These are phyloP conservation scores for Zoanthus sociatus DNA, from an alignment of 92 coral and sea anemone genomes.

Conservation along the genomic window DNA sequence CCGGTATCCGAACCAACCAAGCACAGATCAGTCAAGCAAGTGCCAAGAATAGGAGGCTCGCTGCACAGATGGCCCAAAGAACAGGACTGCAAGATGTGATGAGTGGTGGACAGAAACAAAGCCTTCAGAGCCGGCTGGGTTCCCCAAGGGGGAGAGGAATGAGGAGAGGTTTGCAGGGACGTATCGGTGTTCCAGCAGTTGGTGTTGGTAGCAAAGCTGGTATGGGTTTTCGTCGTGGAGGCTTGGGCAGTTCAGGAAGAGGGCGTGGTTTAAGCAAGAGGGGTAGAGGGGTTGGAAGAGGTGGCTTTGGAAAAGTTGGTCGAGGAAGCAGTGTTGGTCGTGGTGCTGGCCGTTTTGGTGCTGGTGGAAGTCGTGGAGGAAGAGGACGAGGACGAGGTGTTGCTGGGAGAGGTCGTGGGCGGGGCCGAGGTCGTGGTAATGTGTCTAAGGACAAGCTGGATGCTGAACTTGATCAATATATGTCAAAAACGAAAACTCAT, in stretches of 20 bases:
- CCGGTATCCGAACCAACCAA: slow-evolving; percentile 84
- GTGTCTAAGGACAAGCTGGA: slow-evolving; percentile 84
- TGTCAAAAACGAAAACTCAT: slow-evolving; percentile 94
- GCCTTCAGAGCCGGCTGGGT: slow-evolving; percentile 74
- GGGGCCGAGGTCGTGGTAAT: slow-evolving; percentile 57
- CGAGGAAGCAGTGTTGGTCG: slow-evolving; percentile 60
- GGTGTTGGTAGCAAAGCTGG: slow-evolving; percentile 50
- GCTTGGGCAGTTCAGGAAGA: slow-evolving; percentile 34
- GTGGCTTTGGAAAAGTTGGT: slow-evolving; percentile 63
- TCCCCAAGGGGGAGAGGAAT: slow-evolving; percentile 70
- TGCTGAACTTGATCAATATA: slow-evolving; percentile 91
- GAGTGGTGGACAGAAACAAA: slow-evolving; percentile 48
- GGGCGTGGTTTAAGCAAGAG: slow-evolving; percentile 49
- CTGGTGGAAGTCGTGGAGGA: slow-evolving; percentile 60
- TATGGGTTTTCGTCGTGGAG: slow-evolving; percentile 38
- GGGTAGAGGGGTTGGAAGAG: slow-evolving; percentile 58
- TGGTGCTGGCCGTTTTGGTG: slow-evolving; percentile 56
- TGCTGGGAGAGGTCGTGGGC: slow-evolving; percentile 79
- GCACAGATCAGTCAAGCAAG: slow-evolving; percentile 84
- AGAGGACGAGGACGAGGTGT: slow-evolving; percentile 72
- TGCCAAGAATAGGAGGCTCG: slow-evolving; percentile 92
- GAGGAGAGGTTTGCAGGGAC: slow-evolving; percentile 32
- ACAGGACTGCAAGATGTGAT: slow-evolving; percentile 85
- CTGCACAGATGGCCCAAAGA: slow-evolving; percentile 98
- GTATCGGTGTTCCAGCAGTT: slow-evolving; percentile 32